Evolutionary conservation across 1,140 invertebrate genomes (phyloP), one percentile per base, ranked within the genome.

Genomic region (Zelostemma sp.): DNA sequence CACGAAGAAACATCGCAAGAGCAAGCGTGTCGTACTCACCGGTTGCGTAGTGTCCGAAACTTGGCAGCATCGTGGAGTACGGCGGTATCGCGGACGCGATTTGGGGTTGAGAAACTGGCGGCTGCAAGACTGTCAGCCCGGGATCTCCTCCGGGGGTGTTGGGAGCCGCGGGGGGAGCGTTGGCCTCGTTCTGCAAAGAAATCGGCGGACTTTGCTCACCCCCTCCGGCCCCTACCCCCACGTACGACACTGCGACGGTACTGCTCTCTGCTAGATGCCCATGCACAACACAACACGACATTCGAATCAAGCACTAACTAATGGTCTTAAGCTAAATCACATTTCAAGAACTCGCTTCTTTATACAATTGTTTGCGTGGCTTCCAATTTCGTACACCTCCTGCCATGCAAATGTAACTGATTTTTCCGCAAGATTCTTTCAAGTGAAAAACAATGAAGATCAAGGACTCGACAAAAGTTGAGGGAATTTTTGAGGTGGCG

Each of bases 11-110:
- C n/a, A n/a, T n/a, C n/a, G n/a, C n/a, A n/a, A n/a, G n/a, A n/a
- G n/a, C n/a, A n/a, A n/a, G n/a, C n/a, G n/a, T n/a, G n/a, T n/a
- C 45, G 25, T 80, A 89, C 88, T 88, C 87, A 91, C 91, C 91
- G 88, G 91, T 87, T 31, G 90, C 86, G 79, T 92, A 92, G 63
- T 90, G 89, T 79, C 90, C 89, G 80, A 92, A 92, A 87, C 90
- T 91, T 45, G 90, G 90, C 62, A 92, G 86, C 87, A 91, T 90
- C 59, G 90, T 87, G 40, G 90, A 89, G 79, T 88, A 87, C 25
- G 84, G 82, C 21, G 84, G 83, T 75, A 83, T 87, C 75, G 79
- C 80, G 72, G 75, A 82, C 15, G 83, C 80, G 75, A 85, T 78
- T 72, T 81, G 85, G 65, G 78, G 75, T 66, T 81, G 86, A 56